These are phyloP conservation scores for Platanista minor DNA, from an alignment of 2,113 vertebrate species.

Conservation along the genomic window DNA sequence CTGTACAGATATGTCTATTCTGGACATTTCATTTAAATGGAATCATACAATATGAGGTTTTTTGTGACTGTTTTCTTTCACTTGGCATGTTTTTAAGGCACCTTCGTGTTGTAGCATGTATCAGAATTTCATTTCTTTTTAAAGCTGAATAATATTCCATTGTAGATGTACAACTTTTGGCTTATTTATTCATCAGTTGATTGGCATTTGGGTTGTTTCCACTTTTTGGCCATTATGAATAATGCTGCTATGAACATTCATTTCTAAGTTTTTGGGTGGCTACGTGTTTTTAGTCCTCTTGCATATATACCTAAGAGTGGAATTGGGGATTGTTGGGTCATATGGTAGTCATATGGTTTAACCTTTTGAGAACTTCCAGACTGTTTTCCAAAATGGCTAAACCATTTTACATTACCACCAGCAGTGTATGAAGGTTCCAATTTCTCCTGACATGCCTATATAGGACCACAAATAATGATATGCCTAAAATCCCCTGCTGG, in stretches of 20 bases:
- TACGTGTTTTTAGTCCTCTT: not conserved
- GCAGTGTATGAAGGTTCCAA: not conserved
- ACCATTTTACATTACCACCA: not conserved
- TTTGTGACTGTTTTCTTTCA: not conserved
- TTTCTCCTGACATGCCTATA: not conserved
- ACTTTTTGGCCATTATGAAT: not conserved
- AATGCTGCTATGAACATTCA: not conserved
- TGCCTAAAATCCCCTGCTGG: not conserved
- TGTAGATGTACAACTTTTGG: not conserved
- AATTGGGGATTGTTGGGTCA: not conserved
- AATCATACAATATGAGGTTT: not conserved
- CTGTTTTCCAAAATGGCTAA: conserved; percentile 8
- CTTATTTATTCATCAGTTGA: not conserved
- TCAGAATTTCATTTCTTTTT: not conserved
- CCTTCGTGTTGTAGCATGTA: not conserved
- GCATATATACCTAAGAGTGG: not conserved
- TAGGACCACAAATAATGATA: not conserved
- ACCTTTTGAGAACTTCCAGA: not conserved
- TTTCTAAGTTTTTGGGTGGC: not conserved
- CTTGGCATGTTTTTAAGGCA: not conserved
- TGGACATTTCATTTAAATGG: not conserved
- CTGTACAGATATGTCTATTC: not conserved
- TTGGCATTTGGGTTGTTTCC: not conserved
- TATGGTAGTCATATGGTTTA: not conserved
- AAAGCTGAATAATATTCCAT: not conserved